Base-by-base conservation (phyloP, 2,888 invertebrate genomes). In the Pristionchus mayeri region DNA sequence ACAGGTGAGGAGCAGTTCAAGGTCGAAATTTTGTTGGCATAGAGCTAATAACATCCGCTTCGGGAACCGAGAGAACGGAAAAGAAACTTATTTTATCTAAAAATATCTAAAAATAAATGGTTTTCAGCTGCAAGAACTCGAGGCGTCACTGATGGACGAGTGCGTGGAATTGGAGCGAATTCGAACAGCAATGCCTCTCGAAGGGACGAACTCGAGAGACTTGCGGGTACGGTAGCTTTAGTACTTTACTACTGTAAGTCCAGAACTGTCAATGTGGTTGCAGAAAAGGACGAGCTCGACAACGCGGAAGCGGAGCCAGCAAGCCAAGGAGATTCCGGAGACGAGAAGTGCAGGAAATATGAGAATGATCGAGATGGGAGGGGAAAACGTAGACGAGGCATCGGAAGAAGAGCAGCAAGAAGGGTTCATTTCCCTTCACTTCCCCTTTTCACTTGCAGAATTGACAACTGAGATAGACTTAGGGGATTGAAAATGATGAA, bases 121-220 rank as follows among this genome's bases (percentile, higher is more conserved):
- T n/a, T 82, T 87, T 63, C 84, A 89, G 88, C 82, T 89, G 13
- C 87, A 88, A 84, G 86, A 88, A 16, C 84, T 89, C 24, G 89
- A 89, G 75, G 60, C 85, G 0, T 81, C 87, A 0, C 83, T 89
- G 37, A 88, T 88, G 86, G 87, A 89, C 30, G 89, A 89, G 60
- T 89, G 89, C 75, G 44, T 87, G 0, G 88, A 89, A 60, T 85
- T 89, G 40, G 89, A 89, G 57, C 48, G 87, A 27, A 54, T 80
- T 3, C 67, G 67, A 34, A 27, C 37, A 16, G 24, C 18, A 1
- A 7, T 34, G 21, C 21, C 27, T 21, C 40, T 40, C 71, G 63
- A 54, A 34, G 9, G 71, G n/a, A 18, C 40, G 37, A 13, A 3
- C 2, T 24, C 71, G 40, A 40, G 13, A 3, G 40, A 71, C 0